Conservation (phyloP, 2,888 invertebrate genomes). For the Mythimna albipuncta region DNA sequence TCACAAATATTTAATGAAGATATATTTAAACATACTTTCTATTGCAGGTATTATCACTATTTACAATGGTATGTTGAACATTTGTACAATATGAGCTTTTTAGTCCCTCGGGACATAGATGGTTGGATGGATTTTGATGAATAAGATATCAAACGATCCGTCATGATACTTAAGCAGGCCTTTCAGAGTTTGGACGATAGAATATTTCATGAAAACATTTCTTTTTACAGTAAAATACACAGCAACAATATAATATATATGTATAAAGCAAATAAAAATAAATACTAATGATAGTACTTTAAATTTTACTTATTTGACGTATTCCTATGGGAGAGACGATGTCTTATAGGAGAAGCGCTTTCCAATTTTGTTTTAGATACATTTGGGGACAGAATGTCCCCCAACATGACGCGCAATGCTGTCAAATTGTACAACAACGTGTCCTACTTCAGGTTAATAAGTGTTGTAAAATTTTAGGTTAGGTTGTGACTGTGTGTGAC, state of each 20-base stretch:
- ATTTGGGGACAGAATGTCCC: no score
- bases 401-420: no score
- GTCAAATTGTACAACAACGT: no score
- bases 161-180: constrained; percentile 17
- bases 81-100: constrained; percentile 56
- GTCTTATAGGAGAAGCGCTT: neutral
- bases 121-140: constrained; percentile 40
- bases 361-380: neutral
- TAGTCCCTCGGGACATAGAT: constrained; percentile 42
- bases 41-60: constrained; percentile 63
- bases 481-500: no score
- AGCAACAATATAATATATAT: no score
- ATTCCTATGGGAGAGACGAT: neutral
- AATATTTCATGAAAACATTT: constrained; percentile 14
- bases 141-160: constrained; percentile 32
- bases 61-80: constrained; percentile 62
- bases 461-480: no score
- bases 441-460: no score
- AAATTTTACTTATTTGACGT: neutral
- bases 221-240: constrained; percentile 15
- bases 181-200: constrained; percentile 3
- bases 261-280: neutral
- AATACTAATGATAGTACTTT: constrained; percentile 2
- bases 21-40: constrained; percentile 53
- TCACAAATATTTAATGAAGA: constrained; percentile 8